Evolutionary conservation across 2,888 invertebrate species (phyloP).

Genomic region (Hoplodrina ambigua): DNA sequence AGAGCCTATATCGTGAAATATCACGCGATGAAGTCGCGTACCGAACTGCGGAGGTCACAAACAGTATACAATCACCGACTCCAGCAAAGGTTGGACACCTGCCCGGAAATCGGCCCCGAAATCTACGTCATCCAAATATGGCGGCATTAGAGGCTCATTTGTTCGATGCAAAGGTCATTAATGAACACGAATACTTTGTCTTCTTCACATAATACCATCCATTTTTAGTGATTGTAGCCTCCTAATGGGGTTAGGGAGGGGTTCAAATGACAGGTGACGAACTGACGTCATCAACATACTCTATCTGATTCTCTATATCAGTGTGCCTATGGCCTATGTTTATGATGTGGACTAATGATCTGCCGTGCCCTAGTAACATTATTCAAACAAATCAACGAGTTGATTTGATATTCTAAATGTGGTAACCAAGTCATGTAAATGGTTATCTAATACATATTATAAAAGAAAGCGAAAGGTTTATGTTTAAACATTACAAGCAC

Average conservation of each 20-base stretch:
- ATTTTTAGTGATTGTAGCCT: constrained; percentile 45
- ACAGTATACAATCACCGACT: constrained; percentile 13
- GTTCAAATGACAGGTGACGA: constrained; percentile 32
- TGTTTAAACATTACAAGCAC: no score
- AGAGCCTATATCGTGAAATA: neutral
- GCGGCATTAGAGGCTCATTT: constrained; percentile 29
- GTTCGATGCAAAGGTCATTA: constrained; percentile 45
- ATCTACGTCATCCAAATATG: constrained; percentile 40
- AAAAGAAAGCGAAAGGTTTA: no score
- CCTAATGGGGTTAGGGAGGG: constrained; percentile 30
- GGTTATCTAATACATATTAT: neutral
- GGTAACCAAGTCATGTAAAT: neutral
- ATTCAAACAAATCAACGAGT: constrained; percentile 11
- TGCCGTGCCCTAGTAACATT: constrained; percentile 13
- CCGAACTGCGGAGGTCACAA: constrained; percentile 13
- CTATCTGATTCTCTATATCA: constrained; percentile 17
- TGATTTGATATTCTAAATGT: constrained; percentile 2
- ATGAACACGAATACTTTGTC: constrained; percentile 50
- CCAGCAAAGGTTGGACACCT: constrained; percentile 38
- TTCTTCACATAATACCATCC: constrained; percentile 33
- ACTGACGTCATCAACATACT: constrained; percentile 36
- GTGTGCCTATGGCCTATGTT: constrained; percentile 5
- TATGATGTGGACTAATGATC: constrained; percentile 21
- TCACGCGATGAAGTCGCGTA: neutral
- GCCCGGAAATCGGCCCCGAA: constrained; percentile 31